Conservation (phyloP, 1,140 invertebrate genomes). For the Heliconius himera region DNA sequence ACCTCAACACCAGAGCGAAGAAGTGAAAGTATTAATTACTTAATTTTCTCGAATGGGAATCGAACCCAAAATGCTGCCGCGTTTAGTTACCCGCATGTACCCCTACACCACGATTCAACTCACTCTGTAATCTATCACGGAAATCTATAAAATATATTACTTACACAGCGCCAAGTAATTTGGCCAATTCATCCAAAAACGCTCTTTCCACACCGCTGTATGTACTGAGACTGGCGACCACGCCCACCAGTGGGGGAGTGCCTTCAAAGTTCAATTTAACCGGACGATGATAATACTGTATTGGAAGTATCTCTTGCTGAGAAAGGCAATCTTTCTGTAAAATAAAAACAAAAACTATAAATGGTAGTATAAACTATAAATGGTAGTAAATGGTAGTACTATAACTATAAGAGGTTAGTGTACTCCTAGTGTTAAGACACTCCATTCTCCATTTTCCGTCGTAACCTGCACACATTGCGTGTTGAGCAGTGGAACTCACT, state of each 20-base stretch:
- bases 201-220: constrained; percentile 87
- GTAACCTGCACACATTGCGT: too few species aligned
- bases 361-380: too few species aligned
- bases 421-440: too few species aligned
- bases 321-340: constrained; percentile 75
- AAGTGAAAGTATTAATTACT: background rate
- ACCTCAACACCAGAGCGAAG: background rate
- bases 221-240: constrained; percentile 89
- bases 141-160: constrained; percentile 42
- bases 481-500: too few species aligned
- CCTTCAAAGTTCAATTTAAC: constrained; percentile 64
- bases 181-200: constrained; percentile 87
- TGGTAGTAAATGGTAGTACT: too few species aligned
- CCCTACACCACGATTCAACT: too few species aligned
- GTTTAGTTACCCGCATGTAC: background rate
- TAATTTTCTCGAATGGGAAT: too few species aligned
- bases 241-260: constrained; percentile 84
- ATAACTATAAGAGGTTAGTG: too few species aligned
- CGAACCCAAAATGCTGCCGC: background rate
- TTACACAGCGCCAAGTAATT: constrained; percentile 87
- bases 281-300: constrained; percentile 76
- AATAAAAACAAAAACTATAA: background rate
- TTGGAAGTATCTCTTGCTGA: constrained; percentile 66
- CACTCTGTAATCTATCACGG: too few species aligned
- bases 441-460: too few species aligned